Conservation (phyloP, 2,797 vertebrate genomes). For the Oreochromis mossambicus region DNA sequence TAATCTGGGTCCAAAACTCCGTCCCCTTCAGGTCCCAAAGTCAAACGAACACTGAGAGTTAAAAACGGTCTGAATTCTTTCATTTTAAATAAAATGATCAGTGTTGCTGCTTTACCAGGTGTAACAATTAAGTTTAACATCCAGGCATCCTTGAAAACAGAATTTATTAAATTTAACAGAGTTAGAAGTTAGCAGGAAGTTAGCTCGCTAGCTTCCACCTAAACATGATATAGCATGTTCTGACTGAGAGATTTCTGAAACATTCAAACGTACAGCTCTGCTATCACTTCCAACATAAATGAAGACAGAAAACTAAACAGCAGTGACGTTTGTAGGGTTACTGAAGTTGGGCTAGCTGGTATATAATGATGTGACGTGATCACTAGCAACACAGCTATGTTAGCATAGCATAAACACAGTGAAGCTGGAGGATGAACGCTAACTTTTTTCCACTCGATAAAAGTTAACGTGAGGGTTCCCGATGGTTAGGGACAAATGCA, state of each 20-base stretch:
- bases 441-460: not conserved
- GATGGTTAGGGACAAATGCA: no score
- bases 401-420: not conserved
- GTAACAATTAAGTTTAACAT: not conserved
- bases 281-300: no score
- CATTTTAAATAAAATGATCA: not conserved
- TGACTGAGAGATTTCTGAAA: fast-evolving
- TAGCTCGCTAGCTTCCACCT: fast-evolving
- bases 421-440: not conserved
- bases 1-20: not conserved
- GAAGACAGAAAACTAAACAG: not conserved
- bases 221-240: no score
- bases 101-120: not conserved
- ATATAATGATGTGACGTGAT: not conserved
- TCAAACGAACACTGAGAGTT: not conserved
- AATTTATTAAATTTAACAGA: not conserved
- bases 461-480: not conserved
- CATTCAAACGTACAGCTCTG: no score
- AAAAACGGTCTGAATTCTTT: not conserved
- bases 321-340: not conserved
- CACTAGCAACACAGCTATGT: no score
- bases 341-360: fast-evolving
- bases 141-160: not conserved
- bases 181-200: no score
- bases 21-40: fast-evolving